phyloP scores from a whole-genome alignment of 1,140 invertebrate genomes.

The Apocrypta bakeri region DNA sequence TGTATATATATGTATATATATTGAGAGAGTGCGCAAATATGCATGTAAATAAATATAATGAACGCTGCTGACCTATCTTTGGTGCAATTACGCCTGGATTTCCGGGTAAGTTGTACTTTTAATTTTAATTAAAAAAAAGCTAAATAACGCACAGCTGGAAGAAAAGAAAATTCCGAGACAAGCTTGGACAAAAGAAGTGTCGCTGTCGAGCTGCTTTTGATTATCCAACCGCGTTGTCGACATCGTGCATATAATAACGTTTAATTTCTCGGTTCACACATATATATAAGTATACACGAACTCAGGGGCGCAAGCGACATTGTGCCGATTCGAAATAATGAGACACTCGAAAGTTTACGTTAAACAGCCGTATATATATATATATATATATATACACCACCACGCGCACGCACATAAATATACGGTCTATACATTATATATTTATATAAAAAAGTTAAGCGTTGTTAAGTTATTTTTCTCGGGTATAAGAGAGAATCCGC shows the following conservation, averaged over 20 bases:
- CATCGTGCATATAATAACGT: conserved; percentile 5
- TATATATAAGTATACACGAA: too few relatives aligned
- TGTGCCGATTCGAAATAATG: conserved; percentile 19
- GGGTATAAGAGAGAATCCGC: neutral
- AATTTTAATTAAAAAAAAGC: conserved; percentile 47
- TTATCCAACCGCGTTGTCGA: neutral
- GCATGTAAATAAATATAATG: conserved; percentile 46
- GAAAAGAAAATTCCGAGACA: neutral
- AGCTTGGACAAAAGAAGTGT: conserved; percentile 27
- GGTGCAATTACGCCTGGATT: conserved; percentile 35
- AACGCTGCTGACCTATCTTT: conserved; percentile 48
- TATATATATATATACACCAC: neutral
- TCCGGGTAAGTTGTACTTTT: conserved; percentile 35
- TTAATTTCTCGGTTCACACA: neutral
- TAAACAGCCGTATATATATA: neutral
- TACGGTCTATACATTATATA: neutral
- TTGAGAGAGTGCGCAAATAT: neutral
- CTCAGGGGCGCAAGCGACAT: neutral
- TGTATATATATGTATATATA: neutral
- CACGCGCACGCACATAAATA: too few relatives aligned
- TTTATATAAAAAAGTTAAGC: neutral
- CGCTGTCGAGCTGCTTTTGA: conserved; percentile 33
- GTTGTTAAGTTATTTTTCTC: neutral
- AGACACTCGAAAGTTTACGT: neutral
- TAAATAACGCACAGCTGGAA: neutral